These are phyloP conservation scores for Phasianus colchicus DNA, from an alignment of 2,113 vertebrate species.

Conservation along the genomic window DNA sequence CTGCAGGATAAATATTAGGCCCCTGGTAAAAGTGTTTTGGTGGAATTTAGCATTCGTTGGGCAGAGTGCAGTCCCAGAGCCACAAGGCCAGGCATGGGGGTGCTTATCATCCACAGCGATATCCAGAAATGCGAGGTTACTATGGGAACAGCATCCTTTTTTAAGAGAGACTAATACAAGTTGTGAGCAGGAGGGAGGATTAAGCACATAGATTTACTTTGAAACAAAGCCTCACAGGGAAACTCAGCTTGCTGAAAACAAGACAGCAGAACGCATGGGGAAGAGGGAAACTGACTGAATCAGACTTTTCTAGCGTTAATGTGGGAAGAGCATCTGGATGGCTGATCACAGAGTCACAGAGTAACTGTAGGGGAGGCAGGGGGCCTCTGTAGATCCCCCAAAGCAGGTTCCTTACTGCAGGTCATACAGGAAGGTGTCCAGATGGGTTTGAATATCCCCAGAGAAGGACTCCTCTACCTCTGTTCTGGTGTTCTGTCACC, in stretches of 20 bases:
- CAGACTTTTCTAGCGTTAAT: background rate
- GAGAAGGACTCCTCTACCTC: background rate
- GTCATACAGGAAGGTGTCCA: background rate
- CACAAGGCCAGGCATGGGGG: background rate
- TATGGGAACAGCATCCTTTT: slow-evolving; percentile 49
- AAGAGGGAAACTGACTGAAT: background rate
- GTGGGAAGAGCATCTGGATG: background rate
- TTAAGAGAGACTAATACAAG: slow-evolving; percentile 8
- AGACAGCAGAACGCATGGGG: background rate
- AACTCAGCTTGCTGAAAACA: background rate
- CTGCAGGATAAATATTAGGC: accelerated
- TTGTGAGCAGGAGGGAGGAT: slow-evolving; percentile 25
- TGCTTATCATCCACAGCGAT: background rate
- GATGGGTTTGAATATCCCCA: background rate
- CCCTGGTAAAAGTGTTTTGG: background rate
- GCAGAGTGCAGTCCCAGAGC: background rate
- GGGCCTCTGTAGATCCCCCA: background rate
- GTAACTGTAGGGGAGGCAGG: no score
- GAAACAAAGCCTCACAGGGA: slow-evolving; percentile 17
- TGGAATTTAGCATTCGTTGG: background rate
- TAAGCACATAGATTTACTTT: slow-evolving; percentile 9
- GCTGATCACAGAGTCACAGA: background rate
- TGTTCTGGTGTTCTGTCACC: background rate
- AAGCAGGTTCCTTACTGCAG: background rate
- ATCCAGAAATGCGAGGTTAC: slow-evolving; percentile 30